Evolutionary conservation across 2,888 invertebrate genomes (phyloP), one percentile per base, ranked within the genome.

Genomic region (Spatulosminthurus flaviceps): DNA sequence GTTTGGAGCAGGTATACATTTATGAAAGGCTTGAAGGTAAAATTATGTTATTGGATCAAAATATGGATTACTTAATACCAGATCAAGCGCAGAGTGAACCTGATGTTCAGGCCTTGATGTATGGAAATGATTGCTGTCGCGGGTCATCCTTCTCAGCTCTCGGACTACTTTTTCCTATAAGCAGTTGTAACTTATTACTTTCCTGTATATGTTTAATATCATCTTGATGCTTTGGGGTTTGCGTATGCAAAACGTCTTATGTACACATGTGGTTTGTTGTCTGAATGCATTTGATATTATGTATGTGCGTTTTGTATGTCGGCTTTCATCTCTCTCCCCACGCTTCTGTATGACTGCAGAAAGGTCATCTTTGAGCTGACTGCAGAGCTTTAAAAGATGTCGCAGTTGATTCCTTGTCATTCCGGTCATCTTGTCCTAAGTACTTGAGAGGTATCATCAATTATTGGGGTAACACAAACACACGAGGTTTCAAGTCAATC

Each of bases 41-140:
- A 67, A 66, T 64, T 61, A 42, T 41, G 26, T n/a, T 28, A 73
- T 24, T 29, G 51, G 73, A 73, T 43, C 73, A 73, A 51, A 73
- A 73, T 24, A 24, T 51, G 73, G 51, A 51, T 41, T 24, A 66
- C 66, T 66, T 66, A 51, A 51, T 51, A 51, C 51, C 51, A 51
- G 51, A 51, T 51, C 51, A 51, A 51, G 51, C 51, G 16, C 51
- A 51, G 16, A 13, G 9, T 9, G 51, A 51, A 51, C 51, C 16
- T 51, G 51, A 51, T 51, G 51, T 51, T 5, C 16, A 51, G 51
- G 51, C 51, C 51, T 13, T 51, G 16, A 2, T 51, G 51, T 16
- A 19, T 9, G 13, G 7, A 51, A 51, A 51, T 5, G 19, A 19
- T 51, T 4, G n/a, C 16, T 51, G 16, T 51, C 19, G 5, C 51